These are phyloP conservation scores for Anneissia japonica DNA, from an alignment of 35 echinoderm and acorn worm species.

Conservation along the genomic window DNA sequence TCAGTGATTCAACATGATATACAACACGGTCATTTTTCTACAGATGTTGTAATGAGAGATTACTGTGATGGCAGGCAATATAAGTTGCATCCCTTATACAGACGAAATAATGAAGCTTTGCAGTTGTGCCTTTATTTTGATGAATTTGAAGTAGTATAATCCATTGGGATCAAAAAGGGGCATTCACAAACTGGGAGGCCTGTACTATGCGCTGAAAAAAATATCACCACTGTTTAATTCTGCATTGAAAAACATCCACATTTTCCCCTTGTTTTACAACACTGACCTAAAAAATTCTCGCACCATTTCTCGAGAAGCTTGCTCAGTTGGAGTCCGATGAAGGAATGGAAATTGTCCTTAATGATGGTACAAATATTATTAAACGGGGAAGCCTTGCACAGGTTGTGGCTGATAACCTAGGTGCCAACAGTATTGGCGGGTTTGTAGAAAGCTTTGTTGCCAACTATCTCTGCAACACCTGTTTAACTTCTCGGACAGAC, in stretches of 20 bases:
- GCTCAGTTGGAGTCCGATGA: conserved; percentile 41
- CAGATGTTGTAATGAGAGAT: conserved; percentile 30
- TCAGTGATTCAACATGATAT: not conserved
- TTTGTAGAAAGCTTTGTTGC: conserved; percentile 56
- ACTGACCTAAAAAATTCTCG: conserved; percentile 39
- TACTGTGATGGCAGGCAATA: conserved; percentile 36
- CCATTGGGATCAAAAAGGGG: conserved; percentile 46
- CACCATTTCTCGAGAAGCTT: conserved; percentile 48
- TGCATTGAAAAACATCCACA: conserved; percentile 29
- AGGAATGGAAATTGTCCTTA: conserved; percentile 20
- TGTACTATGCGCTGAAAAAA: conserved; percentile 43
- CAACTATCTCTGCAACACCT: conserved; percentile 29
- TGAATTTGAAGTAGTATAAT: conserved; percentile 54
- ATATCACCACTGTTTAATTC: conserved; percentile 32
- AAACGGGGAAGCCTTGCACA: conserved; percentile 15
- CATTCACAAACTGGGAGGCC: conserved; percentile 46
- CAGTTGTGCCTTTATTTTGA: conserved; percentile 49
- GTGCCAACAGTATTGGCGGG: conserved; percentile 10
- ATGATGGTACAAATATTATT: not conserved
- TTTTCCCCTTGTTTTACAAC: conserved; percentile 28
- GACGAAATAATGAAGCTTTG: not conserved
- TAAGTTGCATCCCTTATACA: conserved; percentile 28
- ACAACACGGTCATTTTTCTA: conserved; percentile 8
- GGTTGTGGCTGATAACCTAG: conserved; percentile 46
- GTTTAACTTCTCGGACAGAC: conserved; percentile 6